phyloP scores from a whole-genome alignment of 2,888 invertebrate genomes.

The Thyatira batis region DNA sequence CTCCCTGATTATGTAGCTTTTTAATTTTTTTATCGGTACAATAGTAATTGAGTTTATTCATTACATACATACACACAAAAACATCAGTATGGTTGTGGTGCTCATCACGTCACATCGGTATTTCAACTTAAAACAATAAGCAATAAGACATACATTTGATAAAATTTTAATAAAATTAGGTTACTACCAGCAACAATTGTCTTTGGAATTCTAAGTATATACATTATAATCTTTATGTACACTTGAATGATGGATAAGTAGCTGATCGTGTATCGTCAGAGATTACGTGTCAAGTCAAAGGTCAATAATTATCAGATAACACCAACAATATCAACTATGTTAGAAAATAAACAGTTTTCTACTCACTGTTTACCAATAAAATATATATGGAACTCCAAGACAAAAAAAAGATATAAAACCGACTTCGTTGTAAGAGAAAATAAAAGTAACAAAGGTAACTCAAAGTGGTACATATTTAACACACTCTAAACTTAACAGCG shows the following conservation, averaged over 20 bases:
- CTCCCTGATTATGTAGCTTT: too few species aligned
- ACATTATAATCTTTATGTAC: background rate
- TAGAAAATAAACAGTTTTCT: background rate
- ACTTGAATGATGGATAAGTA: background rate
- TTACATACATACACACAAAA: too few species aligned
- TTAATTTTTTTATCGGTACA: too few species aligned
- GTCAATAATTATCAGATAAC: background rate
- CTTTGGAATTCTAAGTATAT: background rate
- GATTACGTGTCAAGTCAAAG: background rate
- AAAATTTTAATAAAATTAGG: too few species aligned
- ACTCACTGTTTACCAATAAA: background rate
- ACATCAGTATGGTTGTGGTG: too few species aligned
- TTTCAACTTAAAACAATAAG: too few species aligned
- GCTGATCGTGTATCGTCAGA: background rate
- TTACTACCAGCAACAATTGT: too few species aligned
- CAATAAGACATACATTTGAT: too few species aligned
- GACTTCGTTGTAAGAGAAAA: background rate
- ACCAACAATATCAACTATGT: background rate
- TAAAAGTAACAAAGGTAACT: background rate
- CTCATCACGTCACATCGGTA: too few species aligned
- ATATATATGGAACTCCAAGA: too few species aligned
- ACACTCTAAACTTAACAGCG: slow-evolving; percentile 4
- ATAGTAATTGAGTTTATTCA: too few species aligned
- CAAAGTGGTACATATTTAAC: background rate
- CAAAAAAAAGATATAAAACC: too few species aligned